Percentiles rank a stretch among this genome's conserved stretches.
phyloP scores from a whole-genome alignment of 2,888 invertebrate genomes.

The Agrotis exclamationis region DNA sequence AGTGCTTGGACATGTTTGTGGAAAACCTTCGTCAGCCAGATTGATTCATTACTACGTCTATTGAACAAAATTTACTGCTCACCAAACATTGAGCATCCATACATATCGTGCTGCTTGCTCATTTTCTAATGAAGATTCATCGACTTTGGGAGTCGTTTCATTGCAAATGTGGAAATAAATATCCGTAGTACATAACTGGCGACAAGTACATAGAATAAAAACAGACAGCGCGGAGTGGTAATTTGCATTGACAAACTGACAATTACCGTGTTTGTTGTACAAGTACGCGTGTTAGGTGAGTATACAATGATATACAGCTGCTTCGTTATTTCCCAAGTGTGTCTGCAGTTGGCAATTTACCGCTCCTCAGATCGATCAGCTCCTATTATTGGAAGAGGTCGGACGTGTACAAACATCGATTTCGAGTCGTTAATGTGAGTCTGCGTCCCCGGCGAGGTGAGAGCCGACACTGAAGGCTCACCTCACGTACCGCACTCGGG shows the following conservation, averaged over 20 bases:
- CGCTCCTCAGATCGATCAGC: slow-evolving; percentile 87
- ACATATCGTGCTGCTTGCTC: slow-evolving; percentile 69
- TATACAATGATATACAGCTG: slow-evolving; percentile 78
- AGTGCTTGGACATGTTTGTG: slow-evolving; percentile 90
- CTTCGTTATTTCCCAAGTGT: slow-evolving; percentile 87
- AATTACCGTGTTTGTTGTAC: slow-evolving; percentile 78
- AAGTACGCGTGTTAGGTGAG: slow-evolving; percentile 72
- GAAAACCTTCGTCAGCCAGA: slow-evolving; percentile 84
- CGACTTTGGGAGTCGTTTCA: slow-evolving; percentile 51
- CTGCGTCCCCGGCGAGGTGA: slow-evolving; percentile 81
- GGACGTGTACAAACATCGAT: slow-evolving; percentile 91
- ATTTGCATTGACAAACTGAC: slow-evolving; percentile 79
- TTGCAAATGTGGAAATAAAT: slow-evolving; percentile 55
- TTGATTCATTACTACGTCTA: slow-evolving; percentile 88
- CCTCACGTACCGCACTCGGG: slow-evolving; percentile 85
- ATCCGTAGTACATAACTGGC: slow-evolving; percentile 50
- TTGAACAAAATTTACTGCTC: slow-evolving; percentile 77
- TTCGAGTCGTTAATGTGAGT: slow-evolving; percentile 88
- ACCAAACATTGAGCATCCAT: slow-evolving; percentile 69
- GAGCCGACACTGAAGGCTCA: slow-evolving; percentile 82
- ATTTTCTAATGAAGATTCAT: slow-evolving; percentile 77
- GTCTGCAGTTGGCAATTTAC: slow-evolving; percentile 87
- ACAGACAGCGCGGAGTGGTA: slow-evolving; percentile 58
- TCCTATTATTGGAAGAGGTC: slow-evolving; percentile 89
- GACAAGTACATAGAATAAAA: slow-evolving; percentile 57